Evolutionary conservation across 2,113 vertebrate species (phyloP), one percentile per base, ranked within the genome.

Genomic region (Setophaga coronata): DNA sequence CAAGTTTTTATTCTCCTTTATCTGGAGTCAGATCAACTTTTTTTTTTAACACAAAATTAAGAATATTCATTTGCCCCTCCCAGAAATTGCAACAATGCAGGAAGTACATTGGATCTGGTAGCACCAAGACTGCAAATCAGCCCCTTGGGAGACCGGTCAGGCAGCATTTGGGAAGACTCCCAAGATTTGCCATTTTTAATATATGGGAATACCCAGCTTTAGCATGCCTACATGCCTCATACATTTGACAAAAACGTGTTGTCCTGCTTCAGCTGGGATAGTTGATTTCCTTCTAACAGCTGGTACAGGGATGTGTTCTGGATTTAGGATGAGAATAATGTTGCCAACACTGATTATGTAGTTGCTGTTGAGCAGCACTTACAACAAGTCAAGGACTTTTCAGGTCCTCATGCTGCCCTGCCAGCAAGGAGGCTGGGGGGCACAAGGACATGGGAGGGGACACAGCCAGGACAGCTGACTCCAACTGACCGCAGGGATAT

Each of bases 231-330:
- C 15, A 18, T 6, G 33, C 25, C 42, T 73, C 45, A 53, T 8
- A 53, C 7, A 23, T n/a, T 60, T 43, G 13, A 65, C 51, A 62
- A 74, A 40, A 24, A 60, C 0, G 0, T 0, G 14, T 28, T 36
- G 16, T 69, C 20, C 42, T 64, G 33, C 17, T 64, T 76, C 48
- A 57, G 69, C 48, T 43, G 36, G 6, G 26, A 81, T 13, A 50
- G 26, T 19, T 29, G 28, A 21, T 43, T 69, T 69, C 56, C 26
- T 18, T 50, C 42, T 25, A 61, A 36, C 2, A 69, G 33, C 26
- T 57, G 56, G 23, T 31, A 57, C 5, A 74, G 31, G 3, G 16
- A 31, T 29, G 16, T 26, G 14, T 16, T 74, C 21, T 38, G 17
- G 43, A 92, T 64, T 50, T 45, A 70, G 33, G 33, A 76, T 57